Evolutionary conservation across 2,797 vertebrate species (phyloP).

Genomic region (Silurus lanzhouensis): DNA sequence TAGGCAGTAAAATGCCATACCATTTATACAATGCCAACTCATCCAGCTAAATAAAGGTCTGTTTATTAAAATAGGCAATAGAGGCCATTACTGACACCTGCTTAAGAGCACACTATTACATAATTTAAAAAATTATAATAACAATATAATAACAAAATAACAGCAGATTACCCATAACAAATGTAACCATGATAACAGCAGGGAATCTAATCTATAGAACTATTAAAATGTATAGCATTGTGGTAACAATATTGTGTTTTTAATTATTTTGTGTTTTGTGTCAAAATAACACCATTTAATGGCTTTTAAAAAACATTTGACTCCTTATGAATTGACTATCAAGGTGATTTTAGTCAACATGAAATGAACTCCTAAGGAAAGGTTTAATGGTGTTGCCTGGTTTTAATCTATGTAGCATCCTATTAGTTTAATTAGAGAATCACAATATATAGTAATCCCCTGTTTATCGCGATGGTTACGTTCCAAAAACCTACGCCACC

Average conservation of each 20-base stretch:
- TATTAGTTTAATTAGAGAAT: background rate
- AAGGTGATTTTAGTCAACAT: background rate
- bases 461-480: no score
- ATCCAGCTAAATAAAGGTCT: background rate
- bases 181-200: background rate
- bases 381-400: background rate
- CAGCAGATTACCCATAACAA: background rate
- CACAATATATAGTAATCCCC: background rate
- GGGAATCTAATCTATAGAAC: background rate
- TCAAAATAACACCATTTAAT: conserved; percentile 3
- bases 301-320: background rate
- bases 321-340: background rate
- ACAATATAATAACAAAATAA: background rate
- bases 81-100: background rate
- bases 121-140: background rate
- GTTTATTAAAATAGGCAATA: background rate
- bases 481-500: no score
- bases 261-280: no score
- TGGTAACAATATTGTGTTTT: background rate
- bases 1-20: conserved; percentile 48
- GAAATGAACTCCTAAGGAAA: background rate
- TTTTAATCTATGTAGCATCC: background rate
- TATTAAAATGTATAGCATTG: background rate
- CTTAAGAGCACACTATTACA: background rate
- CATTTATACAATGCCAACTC: conserved; percentile 65